Conservation (phyloP, 1,140 invertebrate genomes). For the Diploscapter pachys region DNA sequence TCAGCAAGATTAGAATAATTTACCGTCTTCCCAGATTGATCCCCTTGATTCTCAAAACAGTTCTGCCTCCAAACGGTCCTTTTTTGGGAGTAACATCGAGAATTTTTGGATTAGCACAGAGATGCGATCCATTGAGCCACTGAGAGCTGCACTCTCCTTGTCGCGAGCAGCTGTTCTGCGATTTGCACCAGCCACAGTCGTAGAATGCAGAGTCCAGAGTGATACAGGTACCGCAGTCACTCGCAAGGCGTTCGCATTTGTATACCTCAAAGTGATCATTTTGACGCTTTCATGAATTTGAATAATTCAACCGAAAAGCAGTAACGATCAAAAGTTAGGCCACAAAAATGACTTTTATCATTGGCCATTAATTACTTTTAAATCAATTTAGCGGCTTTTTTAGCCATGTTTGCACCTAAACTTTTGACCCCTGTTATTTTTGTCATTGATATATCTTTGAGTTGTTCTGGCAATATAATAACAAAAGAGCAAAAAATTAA, state of each 20-base stretch:
- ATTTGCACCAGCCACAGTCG: slow-evolving; percentile 56
- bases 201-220: slow-evolving; percentile 45
- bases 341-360: background rate
- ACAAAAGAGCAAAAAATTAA: too few species aligned
- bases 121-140: slow-evolving; percentile 31
- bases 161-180: slow-evolving; percentile 36
- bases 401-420: background rate
- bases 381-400: slow-evolving; percentile 1
- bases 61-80: slow-evolving; percentile 91
- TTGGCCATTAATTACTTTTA: too few species aligned
- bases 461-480: too few species aligned
- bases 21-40: slow-evolving; percentile 68
- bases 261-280: slow-evolving; percentile 43
- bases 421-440: too few species aligned
- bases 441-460: too few species aligned
- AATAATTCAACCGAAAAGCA: background rate
- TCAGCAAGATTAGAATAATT: too few species aligned
- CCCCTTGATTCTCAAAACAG: slow-evolving; percentile 85
- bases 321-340: slow-evolving; percentile 32
- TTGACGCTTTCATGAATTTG: slow-evolving; percentile 23
- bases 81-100: slow-evolving; percentile 78
- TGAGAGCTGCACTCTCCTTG: slow-evolving; percentile 9
- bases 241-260: slow-evolving; percentile 52
- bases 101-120: slow-evolving; percentile 53
- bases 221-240: slow-evolving; percentile 52